Conservation (phyloP, 1,140 invertebrate genomes). For the Nasonia vitripennis region DNA sequence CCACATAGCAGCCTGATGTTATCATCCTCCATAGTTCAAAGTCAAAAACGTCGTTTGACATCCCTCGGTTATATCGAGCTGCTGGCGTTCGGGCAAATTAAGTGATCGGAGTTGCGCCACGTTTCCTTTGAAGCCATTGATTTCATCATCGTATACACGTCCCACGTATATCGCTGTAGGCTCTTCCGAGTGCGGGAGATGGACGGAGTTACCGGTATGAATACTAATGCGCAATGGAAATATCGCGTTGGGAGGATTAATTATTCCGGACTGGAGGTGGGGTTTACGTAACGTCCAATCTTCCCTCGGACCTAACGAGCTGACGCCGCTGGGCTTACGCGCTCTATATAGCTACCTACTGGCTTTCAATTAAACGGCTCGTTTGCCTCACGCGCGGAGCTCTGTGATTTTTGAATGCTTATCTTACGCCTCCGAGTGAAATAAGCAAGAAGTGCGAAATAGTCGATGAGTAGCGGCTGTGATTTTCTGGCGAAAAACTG, state of each 20-base stretch:
- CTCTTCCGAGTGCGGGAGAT: background rate
- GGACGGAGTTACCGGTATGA: background rate
- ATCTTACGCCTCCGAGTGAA: too few relatives aligned
- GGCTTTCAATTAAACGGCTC: background rate
- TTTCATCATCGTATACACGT: background rate
- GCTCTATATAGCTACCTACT: too few relatives aligned
- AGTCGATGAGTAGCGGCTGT: too few relatives aligned
- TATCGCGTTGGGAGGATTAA: background rate
- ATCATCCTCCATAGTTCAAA: too few relatives aligned
- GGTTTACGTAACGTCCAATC: background rate
- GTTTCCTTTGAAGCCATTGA: background rate
- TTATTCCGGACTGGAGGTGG: background rate
- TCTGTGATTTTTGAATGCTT: too few relatives aligned
- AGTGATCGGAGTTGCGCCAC: background rate
- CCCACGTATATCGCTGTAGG: background rate
- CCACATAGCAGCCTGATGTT: too few relatives aligned
- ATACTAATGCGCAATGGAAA: background rate
- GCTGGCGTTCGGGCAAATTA: background rate
- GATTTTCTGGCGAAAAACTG: too few relatives aligned
- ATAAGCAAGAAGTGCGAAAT: too few relatives aligned
- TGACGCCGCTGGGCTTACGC: background rate
- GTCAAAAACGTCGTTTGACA: too few relatives aligned
- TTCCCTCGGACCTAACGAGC: background rate
- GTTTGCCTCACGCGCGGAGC: background rate
- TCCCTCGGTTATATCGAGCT: too few relatives aligned